Conservation (phyloP, 2,888 invertebrate species). For the Acleris literana region DNA sequence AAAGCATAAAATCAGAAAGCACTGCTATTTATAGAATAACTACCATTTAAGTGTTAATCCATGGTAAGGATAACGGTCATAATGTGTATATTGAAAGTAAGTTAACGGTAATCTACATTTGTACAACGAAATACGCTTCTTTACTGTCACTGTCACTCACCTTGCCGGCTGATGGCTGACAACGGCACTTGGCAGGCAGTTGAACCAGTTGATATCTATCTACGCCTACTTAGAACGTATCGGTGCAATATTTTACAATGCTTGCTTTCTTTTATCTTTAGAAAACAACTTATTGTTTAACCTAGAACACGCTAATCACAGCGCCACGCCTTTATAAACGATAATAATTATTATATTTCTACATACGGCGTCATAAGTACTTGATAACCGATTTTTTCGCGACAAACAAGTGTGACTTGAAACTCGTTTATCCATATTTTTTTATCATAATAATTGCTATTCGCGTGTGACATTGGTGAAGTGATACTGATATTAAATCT, state of each 20-base stretch:
- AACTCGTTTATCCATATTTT: constrained; percentile 32
- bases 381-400: constrained; percentile 18
- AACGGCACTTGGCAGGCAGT: too few species aligned
- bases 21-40: too few species aligned
- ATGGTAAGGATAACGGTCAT: too few species aligned
- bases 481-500: constrained; percentile 3
- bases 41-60: too few species aligned
- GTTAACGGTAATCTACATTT: too few species aligned
- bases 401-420: constrained; percentile 25
- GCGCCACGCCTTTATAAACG: constrained; percentile 60
- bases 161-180: too few species aligned
- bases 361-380: constrained; percentile 10
- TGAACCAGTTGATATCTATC: background rate
- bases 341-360: constrained; percentile 34
- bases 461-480: constrained; percentile 37
- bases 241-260: constrained; percentile 13
- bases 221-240: too few species aligned
- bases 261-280: constrained; percentile 27
- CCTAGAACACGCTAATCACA: constrained; percentile 48
- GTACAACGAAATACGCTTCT: constrained; percentile 9
- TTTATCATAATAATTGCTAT: constrained; percentile 39
- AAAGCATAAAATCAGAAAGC: too few species aligned
- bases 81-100: too few species aligned
- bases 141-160: constrained; percentile 10
- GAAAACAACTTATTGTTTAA: constrained; percentile 35